phyloP scores from a whole-genome alignment of 1,140 invertebrate species.

The Heliconius eleuchia region DNA sequence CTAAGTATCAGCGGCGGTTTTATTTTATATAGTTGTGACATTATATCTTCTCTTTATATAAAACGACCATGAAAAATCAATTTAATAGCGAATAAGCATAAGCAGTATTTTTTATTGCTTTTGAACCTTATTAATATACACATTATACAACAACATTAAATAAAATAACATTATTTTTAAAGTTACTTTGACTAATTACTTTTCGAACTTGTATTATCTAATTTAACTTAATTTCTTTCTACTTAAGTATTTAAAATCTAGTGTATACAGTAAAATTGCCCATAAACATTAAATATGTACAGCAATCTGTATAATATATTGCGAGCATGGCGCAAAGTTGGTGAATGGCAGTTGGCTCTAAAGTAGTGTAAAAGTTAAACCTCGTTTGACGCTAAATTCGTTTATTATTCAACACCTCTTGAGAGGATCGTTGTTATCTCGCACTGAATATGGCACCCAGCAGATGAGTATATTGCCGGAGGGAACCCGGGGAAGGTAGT shows the following conservation, averaged over 20 bases:
- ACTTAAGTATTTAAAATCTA: neutral
- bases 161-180: too few species aligned
- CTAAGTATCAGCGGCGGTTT: too few species aligned
- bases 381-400: constrained; percentile 25
- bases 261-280: neutral
- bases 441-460: constrained; percentile 20
- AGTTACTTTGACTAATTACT: too few species aligned
- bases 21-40: too few species aligned
- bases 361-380: constrained; percentile 36
- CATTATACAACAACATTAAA: too few species aligned
- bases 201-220: too few species aligned
- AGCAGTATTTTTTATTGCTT: too few species aligned
- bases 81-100: too few species aligned
- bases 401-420: constrained; percentile 37
- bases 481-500: constrained; percentile 15
- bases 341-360: constrained; percentile 17
- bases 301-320: neutral
- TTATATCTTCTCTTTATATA: too few species aligned
- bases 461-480: constrained; percentile 16
- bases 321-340: neutral
- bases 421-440: constrained; percentile 20
- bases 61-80: too few species aligned
- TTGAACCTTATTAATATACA: too few species aligned
- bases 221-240: neutral
- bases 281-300: constrained; percentile 10